Percentiles rank a stretch among this genome's conserved stretches.
phyloP scores from a whole-genome alignment of 2,797 vertebrate genomes.

The Paratrypauchen microcephalus region DNA sequence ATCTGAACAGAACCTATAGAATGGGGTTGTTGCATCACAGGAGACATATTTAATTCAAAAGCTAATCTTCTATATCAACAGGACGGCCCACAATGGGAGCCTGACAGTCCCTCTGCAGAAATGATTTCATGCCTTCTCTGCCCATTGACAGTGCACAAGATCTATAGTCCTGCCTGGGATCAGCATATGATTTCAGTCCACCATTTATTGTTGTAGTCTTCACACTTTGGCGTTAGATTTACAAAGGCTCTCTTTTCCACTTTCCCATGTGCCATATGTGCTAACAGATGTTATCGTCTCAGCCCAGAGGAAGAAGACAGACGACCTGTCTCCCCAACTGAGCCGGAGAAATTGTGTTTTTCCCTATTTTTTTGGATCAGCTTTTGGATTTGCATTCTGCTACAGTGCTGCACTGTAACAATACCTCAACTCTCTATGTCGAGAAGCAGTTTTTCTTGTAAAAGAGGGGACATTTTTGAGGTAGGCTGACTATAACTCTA shows the following conservation, averaged over 20 bases:
- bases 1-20: constrained; percentile 44
- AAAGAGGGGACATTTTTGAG: constrained; percentile 10
- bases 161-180: constrained; percentile 44
- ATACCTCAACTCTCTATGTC: constrained; percentile 41
- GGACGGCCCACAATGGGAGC: constrained; percentile 14
- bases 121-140: constrained; percentile 5
- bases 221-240: constrained; percentile 70
- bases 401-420: constrained; percentile 46
- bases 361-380: not conserved
- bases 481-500: constrained; percentile 1
- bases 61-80: constrained; percentile 27
- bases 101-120: constrained; percentile 1
- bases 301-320: constrained; percentile 73
- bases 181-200: constrained; percentile 61
- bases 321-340: constrained; percentile 76
- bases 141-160: constrained; percentile 32
- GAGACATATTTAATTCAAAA: constrained; percentile 43
- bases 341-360: constrained; percentile 74
- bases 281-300: constrained; percentile 78
- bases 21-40: constrained; percentile 27
- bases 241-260: constrained; percentile 64
- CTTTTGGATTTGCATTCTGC: constrained; percentile 52
- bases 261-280: constrained; percentile 73
- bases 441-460: constrained; percentile 23
- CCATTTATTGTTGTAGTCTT: constrained; percentile 51